Base-by-base conservation (phyloP, 2,797 vertebrate species). In the Sebastes itinus region DNA sequence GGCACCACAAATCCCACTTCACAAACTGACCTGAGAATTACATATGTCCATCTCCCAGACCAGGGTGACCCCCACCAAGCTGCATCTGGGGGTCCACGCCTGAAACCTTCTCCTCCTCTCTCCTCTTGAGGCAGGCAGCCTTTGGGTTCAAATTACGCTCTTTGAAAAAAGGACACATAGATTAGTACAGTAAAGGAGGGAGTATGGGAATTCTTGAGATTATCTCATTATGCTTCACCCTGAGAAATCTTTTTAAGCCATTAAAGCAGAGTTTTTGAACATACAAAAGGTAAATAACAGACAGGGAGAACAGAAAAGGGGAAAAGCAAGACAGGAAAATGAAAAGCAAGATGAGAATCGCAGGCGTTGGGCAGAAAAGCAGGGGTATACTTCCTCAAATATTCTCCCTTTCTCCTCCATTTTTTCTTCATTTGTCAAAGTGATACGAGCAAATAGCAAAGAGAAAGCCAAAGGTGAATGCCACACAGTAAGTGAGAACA, bases 91-190 rank as follows among this genome's bases (percentile, higher is more conserved):
- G 96, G 72, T 99, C 98, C 75, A 97, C 96, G 3, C 96, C 97
- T 10, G 98, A 97, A 88, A 97, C 98, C 68, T 99, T 99, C 90
- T 99, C 99, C 84, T 99, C 99, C 91, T 99, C 99, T 61, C 99
- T 95, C n/a, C 98, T 97, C 87, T 99, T 99, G 92, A 99, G 95
- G 94, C 99, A 99, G 85, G 99, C 99, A 0, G 98, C 97, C 94
- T 99, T 99, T 63, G 98, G 99, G 92, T 99, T 99, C 93, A 99
- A 95, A 89, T 99, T 99, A 84, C 99, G 97, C 89, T 99, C 99
- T 99, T 92, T 56, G 33, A 32, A 68, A 79, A 35, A 72, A 64
- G 22, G 2, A 66, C 18, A 42, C 12, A 61, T 8, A 7, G 8
- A 77, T 75, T 55, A 33, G 85, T 63, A 65, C 30, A 25, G 6